A percentile compares a stretch with the other conserved stretches of the same genome.
These are phyloP conservation scores for Anastrepha obliqua DNA, from an alignment of 1,140 invertebrate genomes.

Conservation along the genomic window DNA sequence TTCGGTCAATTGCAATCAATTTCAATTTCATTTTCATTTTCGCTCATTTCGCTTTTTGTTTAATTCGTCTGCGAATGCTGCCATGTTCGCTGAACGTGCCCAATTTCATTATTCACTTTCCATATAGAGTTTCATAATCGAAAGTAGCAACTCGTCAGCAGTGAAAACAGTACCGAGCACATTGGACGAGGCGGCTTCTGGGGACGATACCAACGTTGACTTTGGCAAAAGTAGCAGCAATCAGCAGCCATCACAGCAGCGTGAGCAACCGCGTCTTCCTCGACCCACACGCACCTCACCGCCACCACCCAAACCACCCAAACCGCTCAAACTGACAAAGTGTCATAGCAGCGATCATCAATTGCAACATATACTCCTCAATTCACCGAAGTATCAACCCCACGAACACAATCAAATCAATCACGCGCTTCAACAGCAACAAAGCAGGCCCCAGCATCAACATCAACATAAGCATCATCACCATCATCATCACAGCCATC, in stretches of 20 bases:
- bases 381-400: neutral
- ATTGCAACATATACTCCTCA: slow-evolving; percentile 11
- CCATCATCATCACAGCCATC: slow-evolving; percentile 49
- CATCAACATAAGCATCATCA: slow-evolving; percentile 35
- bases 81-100: neutral
- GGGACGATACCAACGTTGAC: neutral
- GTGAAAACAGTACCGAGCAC: neutral
- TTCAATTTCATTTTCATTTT: neutral
- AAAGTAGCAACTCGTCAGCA: slow-evolving; percentile 26
- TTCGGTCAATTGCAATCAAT: slow-evolving; percentile 24
- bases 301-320: slow-evolving; percentile 9
- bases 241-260: neutral
- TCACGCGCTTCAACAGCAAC: neutral
- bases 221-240: neutral
- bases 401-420: slow-evolving; percentile 53
- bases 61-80: neutral
- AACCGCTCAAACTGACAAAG: neutral
- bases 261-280: slow-evolving; percentile 6
- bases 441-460: slow-evolving; percentile 33
- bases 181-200: neutral
- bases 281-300: slow-evolving; percentile 43
- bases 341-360: slow-evolving; percentile 30
- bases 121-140: slow-evolving; percentile 41
- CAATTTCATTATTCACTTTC: slow-evolving; percentile 40
- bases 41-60: neutral